phyloP scores from a whole-genome alignment of 2,113 vertebrate species.

The Megaceryle torquata region DNA sequence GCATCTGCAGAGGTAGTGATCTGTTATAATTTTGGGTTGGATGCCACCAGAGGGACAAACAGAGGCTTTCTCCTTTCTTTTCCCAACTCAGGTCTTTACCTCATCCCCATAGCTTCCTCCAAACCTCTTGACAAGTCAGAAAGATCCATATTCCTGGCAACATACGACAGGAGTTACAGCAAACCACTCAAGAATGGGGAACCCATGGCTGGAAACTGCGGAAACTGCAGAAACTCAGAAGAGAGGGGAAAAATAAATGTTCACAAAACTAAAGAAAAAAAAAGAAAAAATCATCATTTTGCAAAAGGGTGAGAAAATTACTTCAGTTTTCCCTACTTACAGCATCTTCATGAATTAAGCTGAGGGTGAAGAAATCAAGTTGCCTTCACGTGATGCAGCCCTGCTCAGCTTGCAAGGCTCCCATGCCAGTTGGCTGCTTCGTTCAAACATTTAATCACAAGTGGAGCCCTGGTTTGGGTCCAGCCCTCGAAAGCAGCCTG shows the following conservation, averaged over 20 bases:
- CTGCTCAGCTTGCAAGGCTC: neutral
- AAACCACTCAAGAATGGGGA: neutral
- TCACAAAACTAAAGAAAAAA: neutral
- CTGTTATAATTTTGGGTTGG: neutral
- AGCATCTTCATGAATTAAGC: neutral
- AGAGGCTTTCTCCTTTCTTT: neutral
- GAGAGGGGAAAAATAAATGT: neutral
- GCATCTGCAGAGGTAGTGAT: neutral
- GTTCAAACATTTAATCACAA: conserved; percentile 28
- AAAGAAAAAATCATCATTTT: neutral
- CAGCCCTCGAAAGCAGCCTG: conserved; percentile 60
- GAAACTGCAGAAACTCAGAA: neutral
- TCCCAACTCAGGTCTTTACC: neutral
- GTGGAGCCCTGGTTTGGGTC: conserved; percentile 36
- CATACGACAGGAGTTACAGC: rapidly evolving
- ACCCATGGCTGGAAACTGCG: neutral
- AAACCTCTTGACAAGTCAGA: neutral
- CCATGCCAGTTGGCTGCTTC: conserved; percentile 37
- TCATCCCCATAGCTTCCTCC: neutral
- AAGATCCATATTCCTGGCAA: neutral
- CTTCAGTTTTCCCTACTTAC: neutral
- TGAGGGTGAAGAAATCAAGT: neutral
- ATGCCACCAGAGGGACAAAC: neutral
- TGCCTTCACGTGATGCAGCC: neutral
- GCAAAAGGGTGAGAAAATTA: neutral